Conservation (phyloP, 2,888 invertebrate species). For the Oscheius onirici region DNA sequence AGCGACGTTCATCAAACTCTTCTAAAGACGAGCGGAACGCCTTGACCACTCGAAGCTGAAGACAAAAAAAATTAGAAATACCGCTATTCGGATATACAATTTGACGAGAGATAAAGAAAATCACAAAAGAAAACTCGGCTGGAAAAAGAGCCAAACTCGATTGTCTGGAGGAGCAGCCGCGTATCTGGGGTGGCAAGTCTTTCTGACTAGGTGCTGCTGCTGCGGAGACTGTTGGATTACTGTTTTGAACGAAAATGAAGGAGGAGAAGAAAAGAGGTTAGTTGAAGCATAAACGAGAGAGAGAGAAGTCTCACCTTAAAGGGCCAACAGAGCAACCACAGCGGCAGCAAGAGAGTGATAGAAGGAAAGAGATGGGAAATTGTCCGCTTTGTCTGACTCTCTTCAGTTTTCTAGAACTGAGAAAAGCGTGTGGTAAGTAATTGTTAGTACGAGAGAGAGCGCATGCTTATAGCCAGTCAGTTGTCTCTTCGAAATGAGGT, state of each 20-base stretch:
- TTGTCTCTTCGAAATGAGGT: not conserved
- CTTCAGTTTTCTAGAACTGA: not conserved
- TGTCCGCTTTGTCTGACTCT: constrained; percentile 17
- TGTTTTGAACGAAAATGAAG: not conserved
- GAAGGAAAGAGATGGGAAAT: constrained; percentile 22
- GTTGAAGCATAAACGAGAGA: not conserved
- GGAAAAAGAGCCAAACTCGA: constrained; percentile 19
- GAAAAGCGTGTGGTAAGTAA: constrained; percentile 5
- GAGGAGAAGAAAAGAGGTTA: constrained; percentile 1
- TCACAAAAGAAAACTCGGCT: constrained; percentile 10
- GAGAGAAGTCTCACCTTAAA: constrained; percentile 3
- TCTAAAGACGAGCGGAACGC: constrained; percentile 99
- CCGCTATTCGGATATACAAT: not conserved
- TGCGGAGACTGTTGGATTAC: not conserved
- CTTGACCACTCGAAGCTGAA: constrained; percentile 98
- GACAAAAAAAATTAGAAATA: not conserved
- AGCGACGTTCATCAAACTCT: constrained; percentile 98
- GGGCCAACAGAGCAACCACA: not conserved
- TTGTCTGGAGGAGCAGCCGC: no score
- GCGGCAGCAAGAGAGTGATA: not conserved
- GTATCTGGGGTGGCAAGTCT: constrained; percentile 30
- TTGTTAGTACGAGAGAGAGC: not conserved
- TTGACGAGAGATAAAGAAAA: not conserved
- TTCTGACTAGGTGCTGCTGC: not conserved
- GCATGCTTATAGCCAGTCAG: not conserved